Base-by-base conservation (phyloP, 2,113 vertebrate genomes). In the Ptyas mucosa region DNA sequence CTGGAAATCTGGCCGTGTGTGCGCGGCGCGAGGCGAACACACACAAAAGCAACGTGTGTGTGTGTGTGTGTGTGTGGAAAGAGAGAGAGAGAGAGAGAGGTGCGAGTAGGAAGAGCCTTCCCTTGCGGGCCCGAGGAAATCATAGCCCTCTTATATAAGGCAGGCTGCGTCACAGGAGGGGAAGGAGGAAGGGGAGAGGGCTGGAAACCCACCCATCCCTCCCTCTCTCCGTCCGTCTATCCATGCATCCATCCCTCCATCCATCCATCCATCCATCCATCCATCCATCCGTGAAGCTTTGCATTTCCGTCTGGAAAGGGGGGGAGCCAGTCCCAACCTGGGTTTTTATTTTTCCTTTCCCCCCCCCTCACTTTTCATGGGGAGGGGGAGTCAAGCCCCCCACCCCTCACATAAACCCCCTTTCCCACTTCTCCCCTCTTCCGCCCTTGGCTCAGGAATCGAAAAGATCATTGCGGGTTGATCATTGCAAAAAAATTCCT, bases 101-200 rank as follows among this genome's bases (percentile, higher is more conserved):
- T n/a, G 54, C 1, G 5, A 21, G 54, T 6, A 55, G 18, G 54
- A 14, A n/a, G 95, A 95, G 95, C 96, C 97, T 89, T 89, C 88
- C 88, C 69, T 92, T 94, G 96, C 96, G 95, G 95, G 97, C 97
- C 97, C 96, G 96, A 97, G 97, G 97, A 97, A 97, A 96, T 97
- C 92, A 96, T 95, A 91, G 90, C 92, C 87, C 93, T 93, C 90
- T 97, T 97, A 97, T 96, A 97, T 97, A 97, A 97, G 97, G 97
- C 88, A 92, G 94, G 93, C 91, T 97, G 96, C 96, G 95, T 97
- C 97, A 97, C 94, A 24, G 10, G 87, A 54, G 51, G 10, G 24
- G 51, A 52, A 90, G 91, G 90, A 91, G 90, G 90, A 90, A 93
- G 91, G 24, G 49, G 51, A 5, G 61, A 14, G 29, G 11, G 29